Evolutionary conservation across 2,888 invertebrate species (phyloP), one percentile per base, ranked within the genome.

Genomic region (Punctoribates punctum): DNA sequence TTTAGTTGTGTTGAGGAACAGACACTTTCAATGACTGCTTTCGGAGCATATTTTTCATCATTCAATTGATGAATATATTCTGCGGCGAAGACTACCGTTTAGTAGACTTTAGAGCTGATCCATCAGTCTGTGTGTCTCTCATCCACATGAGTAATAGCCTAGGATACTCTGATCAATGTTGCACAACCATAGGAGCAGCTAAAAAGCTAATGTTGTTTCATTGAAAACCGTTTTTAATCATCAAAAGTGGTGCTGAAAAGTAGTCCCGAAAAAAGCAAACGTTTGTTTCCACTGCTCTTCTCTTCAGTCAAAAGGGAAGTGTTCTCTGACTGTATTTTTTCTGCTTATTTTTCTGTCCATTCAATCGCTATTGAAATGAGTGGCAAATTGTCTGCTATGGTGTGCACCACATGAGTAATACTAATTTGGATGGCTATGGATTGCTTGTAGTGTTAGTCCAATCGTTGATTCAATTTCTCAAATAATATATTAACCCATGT

Each of bases 401-500:
- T 15, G 29, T 29, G 29, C 27, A 4, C 34, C 62, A 62, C 23
- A 70, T 70, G 70, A 70, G 70, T 70, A 70, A 70, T 70, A 70
- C 70, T 70, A 70, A 70, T 70, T 70, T 70, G 70, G 42, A 38
- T 70, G 29, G 65, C 29, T 54, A 54, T 54, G 23, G 25, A 15
- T 23, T 20, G 15, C 15, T 11, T 42, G 70, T 70, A 46, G 13
- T 70, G 70, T 70, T 20, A 20, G 70, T 70, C 23, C 42, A 70
- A 70, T 42, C 70, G 42, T 38, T 70, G 38, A 70, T 70, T 70
- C 70, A 70, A 70, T 70, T 70, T 42, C 34, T 42, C 70, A 70
- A 65, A 70, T 70, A 70, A 70, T 70, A 70, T 70, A 70, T 70
- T 70, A 70, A 70, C 70, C 51, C 70, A 70, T 70, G 70, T 70